These are phyloP conservation scores for Patella caerulea DNA, from an alignment of 2,888 invertebrate genomes.

Conservation along the genomic window DNA sequence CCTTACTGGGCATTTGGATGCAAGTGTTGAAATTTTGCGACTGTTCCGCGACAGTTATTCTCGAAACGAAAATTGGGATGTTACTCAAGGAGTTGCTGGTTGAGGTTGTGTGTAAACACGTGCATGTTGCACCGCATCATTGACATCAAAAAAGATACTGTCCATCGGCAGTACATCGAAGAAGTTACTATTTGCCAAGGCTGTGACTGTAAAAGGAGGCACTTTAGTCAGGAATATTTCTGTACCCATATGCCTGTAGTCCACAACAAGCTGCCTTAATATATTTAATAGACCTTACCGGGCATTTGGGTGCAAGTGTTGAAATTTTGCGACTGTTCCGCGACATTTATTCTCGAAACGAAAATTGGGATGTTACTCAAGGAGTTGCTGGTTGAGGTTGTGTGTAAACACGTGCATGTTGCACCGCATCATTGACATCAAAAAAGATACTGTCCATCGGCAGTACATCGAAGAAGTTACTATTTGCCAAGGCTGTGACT, in stretches of 20 bases:
- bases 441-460: constrained; percentile 44
- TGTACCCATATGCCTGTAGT: constrained; percentile 44
- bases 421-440: constrained; percentile 47
- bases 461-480: constrained; percentile 45
- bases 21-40: too few species aligned
- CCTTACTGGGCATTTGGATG: too few species aligned
- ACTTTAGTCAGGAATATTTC: constrained; percentile 50
- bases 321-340: too few species aligned
- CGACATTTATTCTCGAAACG: too few species aligned
- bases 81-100: too few species aligned
- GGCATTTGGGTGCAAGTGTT: too few species aligned
- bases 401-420: neutral
- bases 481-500: constrained; percentile 44
- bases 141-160: constrained; percentile 46
- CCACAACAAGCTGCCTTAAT: constrained; percentile 46
- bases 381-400: too few species aligned
- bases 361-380: too few species aligned
- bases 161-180: constrained; percentile 41
- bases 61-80: too few species aligned
- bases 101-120: too few species aligned
- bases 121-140: constrained; percentile 39
- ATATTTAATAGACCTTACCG: constrained; percentile 42
- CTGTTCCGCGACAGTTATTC: too few species aligned
- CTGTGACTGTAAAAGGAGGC: constrained; percentile 40
- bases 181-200: constrained; percentile 48